A percentile compares a stretch with the other conserved stretches of the same genome.
These are phyloP conservation scores for Urocitellus parryii DNA, from an alignment of 2,113 vertebrate genomes.

Conservation along the genomic window DNA sequence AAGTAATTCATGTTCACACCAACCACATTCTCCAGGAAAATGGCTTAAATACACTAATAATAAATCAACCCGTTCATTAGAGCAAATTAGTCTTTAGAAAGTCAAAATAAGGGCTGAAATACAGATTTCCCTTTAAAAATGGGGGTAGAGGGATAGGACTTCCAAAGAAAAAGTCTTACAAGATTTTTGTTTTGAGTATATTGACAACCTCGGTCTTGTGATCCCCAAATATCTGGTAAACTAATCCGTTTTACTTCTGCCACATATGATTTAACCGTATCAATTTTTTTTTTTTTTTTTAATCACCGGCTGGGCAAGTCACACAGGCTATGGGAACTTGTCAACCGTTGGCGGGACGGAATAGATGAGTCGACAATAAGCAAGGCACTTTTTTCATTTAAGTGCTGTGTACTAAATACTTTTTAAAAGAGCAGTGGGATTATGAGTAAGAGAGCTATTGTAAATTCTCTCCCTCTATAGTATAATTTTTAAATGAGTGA, in stretches of 20 bases:
- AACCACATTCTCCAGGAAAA: not conserved
- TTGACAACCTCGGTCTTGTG: not conserved
- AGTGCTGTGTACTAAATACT: not conserved
- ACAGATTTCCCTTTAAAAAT: not conserved
- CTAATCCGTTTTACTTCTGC: not conserved
- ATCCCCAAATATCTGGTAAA: not conserved
- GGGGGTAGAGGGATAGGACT: not conserved
- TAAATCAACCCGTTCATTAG: not conserved
- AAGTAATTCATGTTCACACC: not conserved
- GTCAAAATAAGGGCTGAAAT: constrained; percentile 5
- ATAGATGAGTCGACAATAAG: not conserved
- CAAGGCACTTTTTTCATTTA: too few relatives aligned
- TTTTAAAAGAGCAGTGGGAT: not conserved
- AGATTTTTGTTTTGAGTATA: not conserved
- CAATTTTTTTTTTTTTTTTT: not conserved
- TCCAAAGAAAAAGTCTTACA: not conserved
- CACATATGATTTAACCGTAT: not conserved
- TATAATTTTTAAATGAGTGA: not conserved
- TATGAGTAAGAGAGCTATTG: not conserved
- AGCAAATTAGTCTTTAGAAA: constrained; percentile 1
- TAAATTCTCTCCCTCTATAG: not conserved
- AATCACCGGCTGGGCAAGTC: not conserved
- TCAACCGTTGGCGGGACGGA: not conserved
- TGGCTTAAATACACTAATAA: not conserved
- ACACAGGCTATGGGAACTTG: not conserved